Percentiles rank a stretch among this genome's conserved stretches.
Evolutionary conservation across 92 coral and sea anemone species (phyloP).

Genomic region (Porites lobata): DNA sequence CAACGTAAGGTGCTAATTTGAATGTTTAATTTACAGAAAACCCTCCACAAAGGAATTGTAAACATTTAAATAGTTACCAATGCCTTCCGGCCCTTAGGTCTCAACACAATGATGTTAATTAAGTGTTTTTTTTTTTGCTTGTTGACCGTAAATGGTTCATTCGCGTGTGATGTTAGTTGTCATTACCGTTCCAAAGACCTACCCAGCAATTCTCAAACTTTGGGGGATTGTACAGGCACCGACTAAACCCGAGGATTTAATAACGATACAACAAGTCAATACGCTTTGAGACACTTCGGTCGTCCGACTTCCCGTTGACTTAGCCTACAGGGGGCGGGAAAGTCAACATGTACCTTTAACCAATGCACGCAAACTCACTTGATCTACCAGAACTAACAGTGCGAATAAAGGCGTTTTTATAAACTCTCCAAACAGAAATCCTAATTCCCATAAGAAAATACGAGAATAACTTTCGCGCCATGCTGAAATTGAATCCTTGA

Average conservation of each 20-base stretch:
- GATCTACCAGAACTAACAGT: conserved; percentile 32
- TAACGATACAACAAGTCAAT: conserved; percentile 26
- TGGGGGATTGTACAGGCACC: conserved; percentile 13
- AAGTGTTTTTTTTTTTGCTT: conserved; percentile 29
- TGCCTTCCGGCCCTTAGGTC: conserved; percentile 49
- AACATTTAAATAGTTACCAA: conserved; percentile 53
- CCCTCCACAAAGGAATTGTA: conserved; percentile 43
- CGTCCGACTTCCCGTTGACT: conserved; percentile 46
- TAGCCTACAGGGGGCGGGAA: conserved; percentile 46
- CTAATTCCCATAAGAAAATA: not conserved
- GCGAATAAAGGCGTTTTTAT: not conserved
- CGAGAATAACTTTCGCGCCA: not conserved
- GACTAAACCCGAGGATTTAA: conserved; percentile 26
- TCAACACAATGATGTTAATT: conserved; percentile 45
- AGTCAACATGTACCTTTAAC: conserved; percentile 32
- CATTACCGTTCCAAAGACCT: not conserved
- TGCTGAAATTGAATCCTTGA: not conserved
- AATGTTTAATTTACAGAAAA: conserved; percentile 41
- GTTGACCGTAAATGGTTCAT: not conserved
- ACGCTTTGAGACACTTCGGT: conserved; percentile 18
- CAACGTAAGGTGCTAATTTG: conserved; percentile 6
- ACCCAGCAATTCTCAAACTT: not conserved
- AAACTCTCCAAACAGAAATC: conserved; percentile 11
- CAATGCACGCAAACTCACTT: conserved; percentile 41
- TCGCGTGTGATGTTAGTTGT: conserved; percentile 3